phyloP scores from a whole-genome alignment of 2,797 vertebrate genomes.

The Tokudaia tokunoshimensis region DNA sequence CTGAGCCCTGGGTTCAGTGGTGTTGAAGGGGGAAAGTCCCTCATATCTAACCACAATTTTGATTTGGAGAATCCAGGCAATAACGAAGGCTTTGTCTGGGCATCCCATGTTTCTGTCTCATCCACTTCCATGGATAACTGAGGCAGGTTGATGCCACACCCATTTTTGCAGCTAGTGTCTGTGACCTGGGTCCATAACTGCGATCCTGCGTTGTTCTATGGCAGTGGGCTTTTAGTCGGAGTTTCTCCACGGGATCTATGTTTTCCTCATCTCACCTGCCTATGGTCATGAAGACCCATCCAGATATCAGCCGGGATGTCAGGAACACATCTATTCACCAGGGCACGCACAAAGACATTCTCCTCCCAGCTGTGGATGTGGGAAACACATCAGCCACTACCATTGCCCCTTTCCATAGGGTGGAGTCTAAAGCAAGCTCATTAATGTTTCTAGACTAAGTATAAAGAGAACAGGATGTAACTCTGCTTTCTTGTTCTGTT shows the following conservation, averaged over 20 bases:
- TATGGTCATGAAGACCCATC: slow-evolving; percentile 90
- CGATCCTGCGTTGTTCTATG: background rate
- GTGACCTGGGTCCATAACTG: background rate
- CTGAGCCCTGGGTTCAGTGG: background rate
- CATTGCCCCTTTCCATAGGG: background rate
- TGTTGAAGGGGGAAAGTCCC: background rate
- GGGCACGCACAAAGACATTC: slow-evolving; percentile 91
- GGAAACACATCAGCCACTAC: background rate
- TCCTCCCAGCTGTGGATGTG: slow-evolving; percentile 90
- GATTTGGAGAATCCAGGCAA: background rate
- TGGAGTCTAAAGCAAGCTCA: background rate
- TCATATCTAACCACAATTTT: background rate
- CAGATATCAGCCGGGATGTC: slow-evolving; percentile 92
- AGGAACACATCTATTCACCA: slow-evolving; percentile 91
- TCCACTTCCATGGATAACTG: background rate
- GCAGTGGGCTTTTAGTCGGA: background rate
- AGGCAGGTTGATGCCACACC: background rate
- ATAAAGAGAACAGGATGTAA: background rate
- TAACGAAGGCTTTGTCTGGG: background rate
- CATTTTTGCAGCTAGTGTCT: background rate
- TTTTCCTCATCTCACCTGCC: slow-evolving; percentile 87
- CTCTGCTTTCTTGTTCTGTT: background rate
- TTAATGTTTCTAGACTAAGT: background rate
- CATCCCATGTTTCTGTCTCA: background rate
- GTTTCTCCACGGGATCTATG: background rate